phyloP scores from a whole-genome alignment of 2,797 vertebrate genomes.

The Aotus griseimembra region DNA sequence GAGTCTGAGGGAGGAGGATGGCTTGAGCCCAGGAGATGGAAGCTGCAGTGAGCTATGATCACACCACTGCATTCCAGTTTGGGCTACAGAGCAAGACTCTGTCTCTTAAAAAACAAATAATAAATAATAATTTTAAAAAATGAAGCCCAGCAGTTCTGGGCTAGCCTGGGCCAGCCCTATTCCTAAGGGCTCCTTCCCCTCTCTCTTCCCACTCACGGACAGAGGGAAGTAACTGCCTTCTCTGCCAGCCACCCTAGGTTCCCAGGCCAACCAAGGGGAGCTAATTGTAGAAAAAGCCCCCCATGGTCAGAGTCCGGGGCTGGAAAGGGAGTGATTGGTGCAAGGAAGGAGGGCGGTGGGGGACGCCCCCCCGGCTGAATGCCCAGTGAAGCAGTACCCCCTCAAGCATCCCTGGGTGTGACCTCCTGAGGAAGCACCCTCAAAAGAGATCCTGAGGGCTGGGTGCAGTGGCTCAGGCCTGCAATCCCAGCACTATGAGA shows the following conservation, averaged over 20 bases:
- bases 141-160: not conserved
- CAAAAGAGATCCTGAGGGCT: not conserved
- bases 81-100: not conserved
- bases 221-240: too few relatives aligned
- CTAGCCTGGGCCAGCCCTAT: not conserved
- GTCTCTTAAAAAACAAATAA: not conserved
- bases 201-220: not conserved
- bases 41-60: not conserved
- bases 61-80: not conserved
- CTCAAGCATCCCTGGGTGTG: not conserved
- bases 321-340: rapidly evolving
- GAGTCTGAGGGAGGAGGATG: not conserved
- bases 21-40: not conserved
- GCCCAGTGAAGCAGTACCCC: not conserved
- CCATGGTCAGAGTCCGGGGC: rapidly evolving
- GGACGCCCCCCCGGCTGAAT: not conserved
- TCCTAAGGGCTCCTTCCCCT: not conserved
- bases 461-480: rapidly evolving
- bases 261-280: not conserved
- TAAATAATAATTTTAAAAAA: not conserved
- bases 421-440: not conserved
- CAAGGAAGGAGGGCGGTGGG: rapidly evolving
- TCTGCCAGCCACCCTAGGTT: not conserved
- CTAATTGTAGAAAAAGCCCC: not conserved
- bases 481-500: not conserved